Evolutionary conservation across 2,113 vertebrate species (phyloP).

Genomic region (Trematocara unimaculatum): DNA sequence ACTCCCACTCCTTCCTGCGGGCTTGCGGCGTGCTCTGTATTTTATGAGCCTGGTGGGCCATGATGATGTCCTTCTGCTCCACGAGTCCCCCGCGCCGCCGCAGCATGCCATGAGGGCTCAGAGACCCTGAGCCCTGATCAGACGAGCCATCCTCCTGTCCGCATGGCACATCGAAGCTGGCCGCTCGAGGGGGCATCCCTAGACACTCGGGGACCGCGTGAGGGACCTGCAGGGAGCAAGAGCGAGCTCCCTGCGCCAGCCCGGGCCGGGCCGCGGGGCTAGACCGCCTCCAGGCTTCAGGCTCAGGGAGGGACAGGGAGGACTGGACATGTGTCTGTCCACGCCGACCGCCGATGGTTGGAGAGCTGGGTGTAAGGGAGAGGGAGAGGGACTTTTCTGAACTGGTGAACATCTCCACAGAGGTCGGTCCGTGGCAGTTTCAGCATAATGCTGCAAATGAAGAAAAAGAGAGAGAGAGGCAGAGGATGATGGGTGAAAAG

Average conservation of each 20-base stretch:
- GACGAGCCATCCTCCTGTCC: slow-evolving; percentile 45
- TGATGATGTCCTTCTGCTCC: slow-evolving; percentile 90
- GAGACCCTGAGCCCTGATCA: slow-evolving; percentile 71
- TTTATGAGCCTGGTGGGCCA: slow-evolving; percentile 92
- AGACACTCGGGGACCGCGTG: slow-evolving; percentile 59
- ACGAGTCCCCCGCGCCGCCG: slow-evolving; percentile 86
- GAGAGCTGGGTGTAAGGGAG: slow-evolving; percentile 62
- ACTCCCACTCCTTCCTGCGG: slow-evolving; percentile 93
- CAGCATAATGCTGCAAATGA: slow-evolving; percentile 76
- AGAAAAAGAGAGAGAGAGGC: background rate
- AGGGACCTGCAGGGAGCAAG: slow-evolving; percentile 80
- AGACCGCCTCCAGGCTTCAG: slow-evolving; percentile 77
- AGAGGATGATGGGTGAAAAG: background rate
- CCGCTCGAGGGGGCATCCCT: slow-evolving; percentile 68
- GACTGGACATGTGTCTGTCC: slow-evolving; percentile 47
- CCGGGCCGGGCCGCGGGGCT: slow-evolving; percentile 40
- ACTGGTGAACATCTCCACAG: slow-evolving; percentile 71
- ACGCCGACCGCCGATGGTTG: slow-evolving; percentile 53
- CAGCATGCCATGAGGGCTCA: slow-evolving; percentile 82
- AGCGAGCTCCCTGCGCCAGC: slow-evolving; percentile 72
- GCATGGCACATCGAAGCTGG: slow-evolving; percentile 76
- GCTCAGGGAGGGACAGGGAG: slow-evolving; percentile 79
- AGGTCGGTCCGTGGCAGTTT: background rate
- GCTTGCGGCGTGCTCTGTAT: slow-evolving; percentile 94
- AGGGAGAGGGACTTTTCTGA: slow-evolving; percentile 70